A percentile compares a stretch with the other conserved stretches of the same genome.
Conservation (phyloP, 2,888 invertebrate genomes). For the Diaperis boleti region DNA sequence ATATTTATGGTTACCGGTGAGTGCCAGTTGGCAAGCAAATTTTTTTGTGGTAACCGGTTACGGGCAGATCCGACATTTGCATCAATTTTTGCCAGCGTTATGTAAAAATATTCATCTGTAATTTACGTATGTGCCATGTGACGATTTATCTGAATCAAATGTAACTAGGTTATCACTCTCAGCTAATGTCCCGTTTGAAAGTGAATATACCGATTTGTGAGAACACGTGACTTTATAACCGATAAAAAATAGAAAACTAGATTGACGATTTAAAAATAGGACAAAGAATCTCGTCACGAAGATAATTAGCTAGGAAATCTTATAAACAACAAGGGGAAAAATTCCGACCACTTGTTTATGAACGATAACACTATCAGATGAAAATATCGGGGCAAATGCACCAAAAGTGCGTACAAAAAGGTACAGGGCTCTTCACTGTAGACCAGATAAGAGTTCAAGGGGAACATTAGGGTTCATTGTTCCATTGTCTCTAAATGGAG, state of each 20-base stretch:
- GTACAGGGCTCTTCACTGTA: background rate
- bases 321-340: constrained; percentile 19
- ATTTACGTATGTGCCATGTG: constrained; percentile 1
- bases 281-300: constrained; percentile 16
- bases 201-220: constrained; percentile 2
- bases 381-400: background rate
- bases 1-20: background rate
- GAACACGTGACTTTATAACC: too few relatives aligned
- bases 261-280: constrained; percentile 16
- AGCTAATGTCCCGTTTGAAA: too few relatives aligned
- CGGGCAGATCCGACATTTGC: background rate
- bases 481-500: too few relatives aligned
- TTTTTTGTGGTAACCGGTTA: background rate
- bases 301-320: constrained; percentile 29
- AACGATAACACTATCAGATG: constrained; percentile 21
- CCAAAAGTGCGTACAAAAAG: background rate
- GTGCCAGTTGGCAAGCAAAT: background rate
- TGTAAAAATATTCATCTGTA: background rate
- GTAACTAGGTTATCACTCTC: constrained; percentile 7
- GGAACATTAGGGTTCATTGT: too few relatives aligned
- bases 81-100: background rate
- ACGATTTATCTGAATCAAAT: constrained; percentile 5
- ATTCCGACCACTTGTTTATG: constrained; percentile 18
- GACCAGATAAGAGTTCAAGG: background rate
- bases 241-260: constrained; percentile 1